Conservation (phyloP, 2,113 vertebrate genomes). For the Geococcyx californianus region DNA sequence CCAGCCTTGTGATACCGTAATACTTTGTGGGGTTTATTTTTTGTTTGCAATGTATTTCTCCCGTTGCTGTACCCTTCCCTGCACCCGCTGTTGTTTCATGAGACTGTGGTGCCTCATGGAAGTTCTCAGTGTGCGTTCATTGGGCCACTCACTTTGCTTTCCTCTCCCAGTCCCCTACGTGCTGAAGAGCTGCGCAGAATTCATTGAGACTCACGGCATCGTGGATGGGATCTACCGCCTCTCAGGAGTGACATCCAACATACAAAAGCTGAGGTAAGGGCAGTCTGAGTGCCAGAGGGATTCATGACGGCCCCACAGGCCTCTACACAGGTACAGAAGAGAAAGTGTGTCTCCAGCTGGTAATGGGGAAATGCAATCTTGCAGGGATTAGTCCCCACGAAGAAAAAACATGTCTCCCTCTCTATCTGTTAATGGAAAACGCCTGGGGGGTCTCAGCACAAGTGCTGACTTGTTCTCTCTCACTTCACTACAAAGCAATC, state of each 20-base stretch:
- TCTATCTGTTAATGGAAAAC: background rate
- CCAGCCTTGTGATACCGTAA: no score
- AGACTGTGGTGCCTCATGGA: background rate
- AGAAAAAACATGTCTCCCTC: background rate
- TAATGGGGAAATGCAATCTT: background rate
- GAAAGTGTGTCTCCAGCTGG: background rate
- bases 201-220: conserved; percentile 94
- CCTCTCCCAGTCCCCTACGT: conserved; percentile 88
- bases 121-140: background rate
- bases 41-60: background rate
- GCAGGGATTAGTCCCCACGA: background rate
- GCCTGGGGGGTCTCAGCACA: background rate
- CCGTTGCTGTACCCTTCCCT: background rate
- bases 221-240: conserved; percentile 98
- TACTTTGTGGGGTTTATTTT: background rate
- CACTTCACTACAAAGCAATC: background rate
- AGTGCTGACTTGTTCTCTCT: background rate
- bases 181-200: conserved; percentile 93
- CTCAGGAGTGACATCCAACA: conserved; percentile 97
- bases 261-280: conserved; percentile 91
- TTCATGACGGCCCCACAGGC: background rate
- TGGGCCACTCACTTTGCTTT: background rate
- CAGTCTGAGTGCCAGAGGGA: background rate
- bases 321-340: background rate
- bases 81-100: background rate